Percentiles rank a stretch among this genome's conserved stretches.
Conservation (phyloP, 2,888 invertebrate genomes). For the Dasysyrphus albostriatus region DNA sequence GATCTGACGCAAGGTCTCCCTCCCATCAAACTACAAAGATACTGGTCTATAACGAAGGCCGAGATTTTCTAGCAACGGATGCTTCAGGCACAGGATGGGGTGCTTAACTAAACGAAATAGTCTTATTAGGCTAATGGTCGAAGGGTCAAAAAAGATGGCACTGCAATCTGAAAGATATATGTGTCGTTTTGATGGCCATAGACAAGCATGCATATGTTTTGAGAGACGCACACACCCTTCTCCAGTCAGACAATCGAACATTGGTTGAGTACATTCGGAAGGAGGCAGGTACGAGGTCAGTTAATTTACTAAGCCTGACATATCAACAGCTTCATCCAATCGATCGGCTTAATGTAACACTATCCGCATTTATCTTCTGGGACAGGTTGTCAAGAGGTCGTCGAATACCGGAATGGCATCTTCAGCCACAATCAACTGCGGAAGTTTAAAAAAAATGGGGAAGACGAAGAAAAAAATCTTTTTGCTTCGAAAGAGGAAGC, state of each 20-base stretch:
- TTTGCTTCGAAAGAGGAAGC: slow-evolving; percentile 30
- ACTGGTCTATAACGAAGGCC: background rate
- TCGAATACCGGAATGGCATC: slow-evolving; percentile 33
- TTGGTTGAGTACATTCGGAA: slow-evolving; percentile 27
- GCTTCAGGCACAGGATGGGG: background rate
- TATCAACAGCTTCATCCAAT: slow-evolving; percentile 8
- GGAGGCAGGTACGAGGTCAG: slow-evolving; percentile 33
- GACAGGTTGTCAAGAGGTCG: slow-evolving; percentile 31
- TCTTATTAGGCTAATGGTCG: background rate
- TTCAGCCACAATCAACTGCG: too few species aligned
- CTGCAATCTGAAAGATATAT: slow-evolving; percentile 38
- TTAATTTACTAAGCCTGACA: too few species aligned
- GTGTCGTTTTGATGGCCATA: slow-evolving; percentile 13
- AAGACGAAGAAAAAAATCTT: slow-evolving; percentile 27
- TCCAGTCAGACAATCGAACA: slow-evolving; percentile 43
- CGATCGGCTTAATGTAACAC: slow-evolving; percentile 29
- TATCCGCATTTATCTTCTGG: slow-evolving; percentile 38
- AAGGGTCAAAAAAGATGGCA: background rate
- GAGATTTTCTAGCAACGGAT: background rate
- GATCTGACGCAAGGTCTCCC: too few species aligned
- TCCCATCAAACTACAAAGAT: too few species aligned
- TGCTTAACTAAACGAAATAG: background rate
- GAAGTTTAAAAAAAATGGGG: slow-evolving; percentile 7
- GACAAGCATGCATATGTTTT: background rate
- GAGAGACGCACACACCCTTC: slow-evolving; percentile 20